Evolutionary conservation across 2,113 vertebrate species (phyloP), one percentile per base, ranked within the genome.

Genomic region (Neoarius graeffei): DNA sequence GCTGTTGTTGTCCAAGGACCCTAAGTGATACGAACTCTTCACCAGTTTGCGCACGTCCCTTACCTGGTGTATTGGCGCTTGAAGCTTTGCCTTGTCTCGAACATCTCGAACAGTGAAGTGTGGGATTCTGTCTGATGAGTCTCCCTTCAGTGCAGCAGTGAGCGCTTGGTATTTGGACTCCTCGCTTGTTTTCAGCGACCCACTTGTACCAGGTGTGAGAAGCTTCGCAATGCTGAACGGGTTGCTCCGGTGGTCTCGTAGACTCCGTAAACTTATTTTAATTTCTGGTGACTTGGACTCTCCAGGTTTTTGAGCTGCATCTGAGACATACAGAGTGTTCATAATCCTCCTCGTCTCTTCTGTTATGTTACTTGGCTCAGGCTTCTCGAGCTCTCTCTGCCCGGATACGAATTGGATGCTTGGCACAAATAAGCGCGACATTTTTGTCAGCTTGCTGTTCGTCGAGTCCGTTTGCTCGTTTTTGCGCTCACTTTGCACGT

Each of bases 381-480:
- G 93, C 84, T 95, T 94, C 56, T 67, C 90, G 0, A 85, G 84
- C 13, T 95, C 96, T 83, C 91, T 95, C 57, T 97, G 96, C 11
- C 90, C 93, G 81, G 95, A 87, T 1, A 88, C 92, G 90, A 95
- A 94, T 91, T 98, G 97, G 85, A 99, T 97, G 93, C 94, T 96
- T 83, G 98, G 98, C 86, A 99, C 96, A 91, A 98, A 99, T 88
- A 99, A 94, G 84, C 96, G 97, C 0, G 98, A 98, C 98, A 98
- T 98, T 93, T 97, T 97, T 0, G 96, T 98, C 56, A 94, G 92
- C 91, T 95, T 94, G 88, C 93, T 77, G 83, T 83, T 59, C 92
- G 90, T 6, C 91, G 93, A 66, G 93, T 92, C 81, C 84, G 90
- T 91, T 93, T 93, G 54, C 59, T 92, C 83, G 90, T 89, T 94